Base-by-base conservation (phyloP, 1,140 invertebrate species). In the Thaumetopoea pityocampa region DNA sequence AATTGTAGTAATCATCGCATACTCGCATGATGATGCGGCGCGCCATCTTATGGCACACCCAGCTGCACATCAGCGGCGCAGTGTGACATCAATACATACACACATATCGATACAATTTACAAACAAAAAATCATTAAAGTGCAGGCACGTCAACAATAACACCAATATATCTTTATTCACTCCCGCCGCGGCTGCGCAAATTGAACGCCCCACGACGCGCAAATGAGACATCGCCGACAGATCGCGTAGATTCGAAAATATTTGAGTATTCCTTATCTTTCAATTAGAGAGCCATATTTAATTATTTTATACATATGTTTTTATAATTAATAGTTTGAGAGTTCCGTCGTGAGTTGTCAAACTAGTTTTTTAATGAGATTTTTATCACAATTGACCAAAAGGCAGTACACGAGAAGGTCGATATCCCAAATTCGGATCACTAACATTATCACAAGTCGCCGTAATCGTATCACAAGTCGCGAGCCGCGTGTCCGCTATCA, bases 1-100 rank as follows among this genome's bases (percentile, higher is more conserved):
- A 79, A 84, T 82, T 77, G 77, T 82, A 80, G 76, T 82, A 68
- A 80, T 78, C 70, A 78, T 74, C 64, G 59, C 67, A 61, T 51
- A 69, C 56, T 54, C 54, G 53, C 64, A 67, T 40, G 67, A 74
- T 67, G 66, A 67, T 49, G 50, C 49, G 42, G 54, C 35, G 50
- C 55, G 67, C 73, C 80, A 81, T 81, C 65, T 67, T 47, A 84
- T 82, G 80, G 67, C 78, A 63, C 59, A 51, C 36, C 51, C 41
- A 56, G 54, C 70, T 76, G 60, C 77, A 80, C 74, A 78, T 58
- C 57, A 77, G 77, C 78, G 76, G 70, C 51, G 79, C 64, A 79
- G 58, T 56, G 56, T 63, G 49, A 58, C 52, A 61, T 70, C 51
- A 56, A 37, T 73, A 80, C 63, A 57, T 79, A 79, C n/a, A n/a